Base-by-base conservation (phyloP, 2,888 invertebrate genomes). In the Tetranychus piercei region DNA sequence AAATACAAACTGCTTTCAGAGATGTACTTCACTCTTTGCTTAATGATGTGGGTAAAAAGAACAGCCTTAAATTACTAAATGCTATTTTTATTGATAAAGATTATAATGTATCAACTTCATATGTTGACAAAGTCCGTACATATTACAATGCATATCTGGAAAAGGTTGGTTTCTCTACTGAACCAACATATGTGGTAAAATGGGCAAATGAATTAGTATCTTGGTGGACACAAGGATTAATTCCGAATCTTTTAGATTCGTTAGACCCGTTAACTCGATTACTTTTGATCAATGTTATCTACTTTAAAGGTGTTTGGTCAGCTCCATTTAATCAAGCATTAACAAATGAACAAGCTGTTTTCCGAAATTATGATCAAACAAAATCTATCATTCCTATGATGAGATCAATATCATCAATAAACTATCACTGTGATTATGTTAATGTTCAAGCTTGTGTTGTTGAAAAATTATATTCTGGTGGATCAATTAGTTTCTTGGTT, bases 241-340 rank as follows among this genome's bases (percentile, higher is more conserved):
- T 74, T 66, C 34, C n/a, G 6, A 55, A 23, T 8, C 23, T 74
- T 34, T 34, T 74, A 8, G 65, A 34, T 45, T 15, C 34, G 44
- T 72, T 65, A 34, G 65, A 70, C 44, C 71, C 72, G 18, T 44
- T 67, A 23, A 72, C 74, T 65, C 9, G 69, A 72, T 23, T 74
- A 18, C 22, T 71, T 11, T 43, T 74, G 20, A 22, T 74, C 6
- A 74, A 74, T 74, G 74, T 72, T 4, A 66, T 72, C 22, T 74
- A 74, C 45, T 74, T 74, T 18, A 70, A 74, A 70, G 70, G 71
- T 18, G 34, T 15, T 1, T 73, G 73, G 73, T n/a, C n/a, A 9
- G 15, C 18, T 18, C 22, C 23, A 20, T 73, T 73, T 23, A 73
- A 64, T n/a, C 73, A 45, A 22, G 18, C 34, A 44, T n/a, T 34